A percentile compares a stretch with the other conserved stretches of the same genome.
Conservation (phyloP, 2,888 invertebrate genomes). For the Drosophila parthenogenetica region DNA sequence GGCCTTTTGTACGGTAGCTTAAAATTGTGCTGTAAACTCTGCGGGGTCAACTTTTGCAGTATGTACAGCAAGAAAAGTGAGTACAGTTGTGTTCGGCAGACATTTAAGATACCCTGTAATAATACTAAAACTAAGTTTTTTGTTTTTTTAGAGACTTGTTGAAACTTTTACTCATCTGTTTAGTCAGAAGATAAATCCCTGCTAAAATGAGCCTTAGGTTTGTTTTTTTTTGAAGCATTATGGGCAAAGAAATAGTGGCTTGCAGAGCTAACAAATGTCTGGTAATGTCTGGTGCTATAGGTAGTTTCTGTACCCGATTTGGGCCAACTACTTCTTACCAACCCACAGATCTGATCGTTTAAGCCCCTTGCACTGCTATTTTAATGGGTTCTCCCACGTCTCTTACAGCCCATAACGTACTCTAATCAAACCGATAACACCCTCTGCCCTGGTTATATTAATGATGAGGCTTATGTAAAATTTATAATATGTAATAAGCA, state of each 20-base stretch:
- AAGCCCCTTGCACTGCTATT: no score
- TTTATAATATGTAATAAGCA: constrained; percentile 65
- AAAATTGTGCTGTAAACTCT: constrained; percentile 57
- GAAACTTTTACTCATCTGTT: neutral
- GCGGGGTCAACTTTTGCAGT: constrained; percentile 19
- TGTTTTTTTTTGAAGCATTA: no score
- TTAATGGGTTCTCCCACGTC: no score
- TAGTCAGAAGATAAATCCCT: no score
- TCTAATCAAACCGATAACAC: neutral
- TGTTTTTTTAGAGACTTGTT: neutral
- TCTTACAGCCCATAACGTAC: no score
- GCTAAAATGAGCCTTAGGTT: no score
- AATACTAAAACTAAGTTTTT: neutral
- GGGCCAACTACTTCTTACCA: no score
- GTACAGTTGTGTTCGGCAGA: neutral
- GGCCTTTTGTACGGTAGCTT: constrained; percentile 56
- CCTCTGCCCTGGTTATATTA: neutral
- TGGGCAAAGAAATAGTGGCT: no score
- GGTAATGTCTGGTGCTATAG: no score
- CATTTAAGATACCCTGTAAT: neutral
- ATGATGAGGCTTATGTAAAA: constrained; percentile 74
- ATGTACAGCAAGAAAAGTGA: constrained; percentile 53
- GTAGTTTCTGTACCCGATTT: no score
- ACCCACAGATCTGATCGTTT: no score
- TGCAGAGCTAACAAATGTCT: no score